These are phyloP conservation scores for Spea hammondii DNA, from an alignment of 2,797 vertebrate species.

Conservation along the genomic window DNA sequence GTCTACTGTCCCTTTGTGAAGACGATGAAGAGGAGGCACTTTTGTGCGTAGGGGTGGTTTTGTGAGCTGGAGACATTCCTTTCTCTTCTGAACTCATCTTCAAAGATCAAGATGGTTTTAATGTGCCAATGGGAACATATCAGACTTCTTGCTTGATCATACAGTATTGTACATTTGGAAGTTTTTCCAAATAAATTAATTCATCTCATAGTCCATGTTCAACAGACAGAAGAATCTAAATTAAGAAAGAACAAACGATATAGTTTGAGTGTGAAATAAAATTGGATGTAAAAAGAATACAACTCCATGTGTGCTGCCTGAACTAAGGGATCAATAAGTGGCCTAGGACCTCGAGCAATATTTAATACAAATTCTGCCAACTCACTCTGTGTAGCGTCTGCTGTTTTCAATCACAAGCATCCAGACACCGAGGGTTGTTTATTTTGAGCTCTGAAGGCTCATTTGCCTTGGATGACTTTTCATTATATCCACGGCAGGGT, in stretches of 20 bases:
- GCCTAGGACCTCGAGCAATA: not conserved
- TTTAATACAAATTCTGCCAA: not conserved
- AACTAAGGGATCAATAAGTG: not conserved
- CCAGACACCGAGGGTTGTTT: not conserved
- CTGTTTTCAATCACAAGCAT: not conserved
- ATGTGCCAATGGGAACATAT: constrained; percentile 60
- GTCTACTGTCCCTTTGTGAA: constrained; percentile 91
- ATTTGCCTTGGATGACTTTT: constrained; percentile 18
- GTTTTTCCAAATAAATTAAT: constrained; percentile 56
- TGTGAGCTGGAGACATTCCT: constrained; percentile 78
- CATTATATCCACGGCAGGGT: not conserved
- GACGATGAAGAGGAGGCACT: constrained; percentile 90
- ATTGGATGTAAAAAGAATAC: no score
- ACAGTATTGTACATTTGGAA: constrained; percentile 23
- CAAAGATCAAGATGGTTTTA: constrained; percentile 62
- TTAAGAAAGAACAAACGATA: constrained; percentile 52
- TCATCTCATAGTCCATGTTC: constrained; percentile 55
- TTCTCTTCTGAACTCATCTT: constrained; percentile 92
- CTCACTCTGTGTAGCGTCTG: not conserved
- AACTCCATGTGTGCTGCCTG: no score
- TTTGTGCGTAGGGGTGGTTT: constrained; percentile 92
- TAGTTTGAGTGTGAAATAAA: not conserved
- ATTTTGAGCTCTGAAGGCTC: constrained; percentile 3
- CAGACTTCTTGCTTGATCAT: constrained; percentile 52
- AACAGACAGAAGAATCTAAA: constrained; percentile 50